Evolutionary conservation across 2,113 vertebrate genomes (phyloP), one percentile per base, ranked within the genome.

Genomic region (Oceanodroma tethys): DNA sequence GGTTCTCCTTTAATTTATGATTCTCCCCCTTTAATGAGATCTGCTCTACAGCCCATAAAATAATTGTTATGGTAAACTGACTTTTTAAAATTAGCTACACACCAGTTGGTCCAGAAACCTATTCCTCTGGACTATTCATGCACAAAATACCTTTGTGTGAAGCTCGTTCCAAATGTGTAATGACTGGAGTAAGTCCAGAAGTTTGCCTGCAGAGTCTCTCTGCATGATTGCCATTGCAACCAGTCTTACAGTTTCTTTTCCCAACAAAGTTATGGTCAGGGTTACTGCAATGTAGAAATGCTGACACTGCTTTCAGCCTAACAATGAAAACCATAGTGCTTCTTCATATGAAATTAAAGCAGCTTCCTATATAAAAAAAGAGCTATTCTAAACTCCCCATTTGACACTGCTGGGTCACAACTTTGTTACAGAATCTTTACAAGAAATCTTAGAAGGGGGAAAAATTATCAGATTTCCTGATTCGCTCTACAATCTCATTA

Each of bases 31-130:
- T 98, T 98, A 98, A 98, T 98, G 98, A 98, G 98, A 98, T 97
- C 95, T 97, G 95, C 97, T 98, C 97, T 97, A 94, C 84, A 97
- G 97, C 90, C 97, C 97, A 97, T 97, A 98, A 98, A 98, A 98
- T 98, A 98, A 98, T 98, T 98, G 98, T 98, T 98, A 98, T 98
- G 98, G 98, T 98, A 98, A 98, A 98, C 97, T 98, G 98, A 98
- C 97, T 98, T 98, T 98, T 98, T 97, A 98, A 98, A 98, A 98
- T 98, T 98, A 98, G 98, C 98, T 96, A 98, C 98, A 98, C 98
- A 98, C 97, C 97, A 98, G 97, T 98, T 98, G 98, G 98, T 98
- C 98, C 93, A 98, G 97, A 98, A 98, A 98, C 86, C 98, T 98
- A 98, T 98, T 98, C 97, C 98, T 97, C 97, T 88, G 90, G 97